Conservation (phyloP, 1,140 invertebrate species). For the Leptoteleia sp. region DNA sequence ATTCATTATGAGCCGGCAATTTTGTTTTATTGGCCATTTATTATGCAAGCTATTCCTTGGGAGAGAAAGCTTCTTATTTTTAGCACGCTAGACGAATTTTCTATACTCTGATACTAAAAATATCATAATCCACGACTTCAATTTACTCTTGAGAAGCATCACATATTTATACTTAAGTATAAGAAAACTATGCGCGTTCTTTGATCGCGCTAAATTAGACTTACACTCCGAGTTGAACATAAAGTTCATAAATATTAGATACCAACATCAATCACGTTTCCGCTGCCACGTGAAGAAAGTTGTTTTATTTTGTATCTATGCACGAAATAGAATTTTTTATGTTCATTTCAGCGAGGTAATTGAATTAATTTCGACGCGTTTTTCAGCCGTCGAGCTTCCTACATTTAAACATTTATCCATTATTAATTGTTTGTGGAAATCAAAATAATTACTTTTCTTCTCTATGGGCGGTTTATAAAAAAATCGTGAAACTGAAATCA, state of each 20-base stretch:
- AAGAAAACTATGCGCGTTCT: constrained; percentile 2
- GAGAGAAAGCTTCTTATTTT: too few species aligned
- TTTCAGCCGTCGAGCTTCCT: too few species aligned
- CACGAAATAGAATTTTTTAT: constrained; percentile 5
- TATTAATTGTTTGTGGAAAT: too few species aligned
- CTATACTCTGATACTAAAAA: background rate
- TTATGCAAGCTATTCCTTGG: too few species aligned
- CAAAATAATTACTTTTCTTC: too few species aligned
- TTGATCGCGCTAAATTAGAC: constrained; percentile 8
- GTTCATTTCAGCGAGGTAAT: background rate
- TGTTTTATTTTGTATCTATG: background rate
- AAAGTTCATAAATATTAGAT: constrained; percentile 5
- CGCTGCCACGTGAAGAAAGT: background rate
- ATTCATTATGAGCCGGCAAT: too few species aligned
- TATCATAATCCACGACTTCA: constrained; percentile 2
- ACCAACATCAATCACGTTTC: constrained; percentile 6
- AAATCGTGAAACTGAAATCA: too few species aligned
- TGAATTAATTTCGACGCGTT: too few species aligned
- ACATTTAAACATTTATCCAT: too few species aligned
- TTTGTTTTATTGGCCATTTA: too few species aligned
- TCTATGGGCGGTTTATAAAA: too few species aligned
- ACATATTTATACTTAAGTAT: constrained; percentile 12
- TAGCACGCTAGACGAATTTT: background rate
- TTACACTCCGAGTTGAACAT: background rate
- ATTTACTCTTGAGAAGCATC: constrained; percentile 1